Evolutionary conservation across 2,113 vertebrate species (phyloP).

Genomic region (Drymodes brunneopygia): DNA sequence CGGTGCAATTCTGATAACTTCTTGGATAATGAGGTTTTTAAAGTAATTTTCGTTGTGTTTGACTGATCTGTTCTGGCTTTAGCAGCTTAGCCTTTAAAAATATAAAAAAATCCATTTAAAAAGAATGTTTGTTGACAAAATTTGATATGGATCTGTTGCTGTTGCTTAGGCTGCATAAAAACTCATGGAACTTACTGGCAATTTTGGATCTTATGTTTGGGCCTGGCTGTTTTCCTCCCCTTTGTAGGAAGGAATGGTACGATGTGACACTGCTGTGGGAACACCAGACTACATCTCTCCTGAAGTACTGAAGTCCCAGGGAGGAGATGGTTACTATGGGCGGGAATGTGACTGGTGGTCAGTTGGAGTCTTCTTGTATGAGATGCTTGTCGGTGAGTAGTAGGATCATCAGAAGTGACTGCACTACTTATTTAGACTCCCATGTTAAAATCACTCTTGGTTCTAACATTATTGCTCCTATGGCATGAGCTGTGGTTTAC

Average conservation of each 20-base stretch:
- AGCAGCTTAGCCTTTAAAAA: neutral
- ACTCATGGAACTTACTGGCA: neutral
- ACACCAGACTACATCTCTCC: conserved; percentile 99
- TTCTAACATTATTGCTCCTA: neutral
- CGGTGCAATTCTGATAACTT: neutral
- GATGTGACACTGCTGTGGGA: conserved; percentile 97
- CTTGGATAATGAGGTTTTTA: neutral
- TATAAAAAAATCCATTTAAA: neutral
- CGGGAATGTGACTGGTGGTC: conserved; percentile 99
- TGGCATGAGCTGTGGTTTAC: neutral
- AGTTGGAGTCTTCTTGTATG: conserved; percentile 97
- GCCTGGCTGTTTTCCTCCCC: neutral
- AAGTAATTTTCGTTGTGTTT: neutral
- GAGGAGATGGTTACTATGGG: conserved; percentile 97
- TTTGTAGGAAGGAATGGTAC: conserved; percentile 96
- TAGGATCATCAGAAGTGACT: neutral
- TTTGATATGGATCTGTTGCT: neutral
- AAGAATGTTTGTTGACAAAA: neutral
- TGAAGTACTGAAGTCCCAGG: conserved; percentile 98
- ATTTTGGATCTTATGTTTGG: neutral
- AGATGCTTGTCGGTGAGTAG: conserved; percentile 98
- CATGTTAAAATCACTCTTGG: neutral
- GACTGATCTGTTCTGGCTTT: neutral
- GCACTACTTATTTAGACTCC: neutral
- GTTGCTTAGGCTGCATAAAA: neutral